These are phyloP conservation scores for Cheirogaleus medius DNA, from an alignment of 2,113 vertebrate genomes.

Conservation along the genomic window DNA sequence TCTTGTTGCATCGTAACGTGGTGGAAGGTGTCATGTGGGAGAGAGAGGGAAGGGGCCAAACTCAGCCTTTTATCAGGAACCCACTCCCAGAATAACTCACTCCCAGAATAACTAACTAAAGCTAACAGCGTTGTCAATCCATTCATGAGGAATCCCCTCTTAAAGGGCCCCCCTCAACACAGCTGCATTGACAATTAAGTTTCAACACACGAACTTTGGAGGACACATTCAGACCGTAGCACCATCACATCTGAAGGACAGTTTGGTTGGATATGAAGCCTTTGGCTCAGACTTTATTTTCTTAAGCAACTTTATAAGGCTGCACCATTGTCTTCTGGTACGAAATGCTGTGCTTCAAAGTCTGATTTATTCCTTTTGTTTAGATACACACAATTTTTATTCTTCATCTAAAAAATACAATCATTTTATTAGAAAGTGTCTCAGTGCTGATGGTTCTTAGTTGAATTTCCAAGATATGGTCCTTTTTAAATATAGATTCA, in stretches of 20 bases:
- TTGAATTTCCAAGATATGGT: neutral
- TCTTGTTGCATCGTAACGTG: neutral
- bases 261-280: constrained; percentile 10
- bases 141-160: neutral
- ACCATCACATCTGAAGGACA: neutral
- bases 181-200: neutral
- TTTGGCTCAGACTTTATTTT: constrained; percentile 9
- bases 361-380: neutral
- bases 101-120: no score
- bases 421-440: neutral
- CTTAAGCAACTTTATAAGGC: neutral
- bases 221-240: neutral
- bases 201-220: neutral
- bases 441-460: neutral
- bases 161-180: neutral
- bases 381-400: neutral
- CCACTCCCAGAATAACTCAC: neutral
- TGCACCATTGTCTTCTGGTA: neutral
- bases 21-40: neutral
- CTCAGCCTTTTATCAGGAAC: neutral
- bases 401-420: neutral
- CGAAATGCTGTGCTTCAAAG: neutral
- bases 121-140: neutral
- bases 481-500: neutral
- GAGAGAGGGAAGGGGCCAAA: neutral